Evolutionary conservation across 23 tunicate species (phyloP), one percentile per base, ranked within the genome.

Genomic region (Botrylloides violaceus): DNA sequence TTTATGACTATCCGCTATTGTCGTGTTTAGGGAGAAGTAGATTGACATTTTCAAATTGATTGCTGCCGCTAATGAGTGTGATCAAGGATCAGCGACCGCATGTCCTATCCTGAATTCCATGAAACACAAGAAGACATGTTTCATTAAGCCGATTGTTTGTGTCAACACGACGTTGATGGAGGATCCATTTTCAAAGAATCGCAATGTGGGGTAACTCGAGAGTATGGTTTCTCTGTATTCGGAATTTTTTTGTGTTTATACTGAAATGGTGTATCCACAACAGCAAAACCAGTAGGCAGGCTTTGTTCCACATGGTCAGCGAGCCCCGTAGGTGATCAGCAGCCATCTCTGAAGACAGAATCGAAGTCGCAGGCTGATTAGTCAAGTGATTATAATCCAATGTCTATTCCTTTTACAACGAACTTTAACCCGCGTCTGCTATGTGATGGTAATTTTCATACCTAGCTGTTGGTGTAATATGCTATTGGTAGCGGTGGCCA

Each of bases 301-400:
- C 70, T 63, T 63, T 31, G 70, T 63, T 63, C 70, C 70, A 63
- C 36, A 29, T 63, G 70, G 70, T 63, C 70, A 29, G 3, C 70
- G 70, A 43, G 12, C 53, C 9, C 15, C 15, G 9, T 7, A 15
- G 9, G 53, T 43, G 53, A 43, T 43, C 53, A 15, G 12, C 15
- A 43, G 9, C 53, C 15, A 7, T 7, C 15, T 43, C 15, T 43
- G 53, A 15, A 7, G 53, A n/a, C 53, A 15, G 15, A 43, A 7
- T 15, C 15, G 53, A 7, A 15, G 15, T 43, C 15, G 15, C 9
- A 43, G 53, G 15, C 53, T 9, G 9, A 9, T 43, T 43, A 43
- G 12, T 43, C 53, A 15, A 15, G 15, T 43, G 53, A 43, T 43
- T 15, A 43, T 7, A 15, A 43, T 15, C 9, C 15, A 43, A 7